These are phyloP conservation scores for Aphaenogaster rudis DNA, from an alignment of 1,140 invertebrate genomes.

Conservation along the genomic window DNA sequence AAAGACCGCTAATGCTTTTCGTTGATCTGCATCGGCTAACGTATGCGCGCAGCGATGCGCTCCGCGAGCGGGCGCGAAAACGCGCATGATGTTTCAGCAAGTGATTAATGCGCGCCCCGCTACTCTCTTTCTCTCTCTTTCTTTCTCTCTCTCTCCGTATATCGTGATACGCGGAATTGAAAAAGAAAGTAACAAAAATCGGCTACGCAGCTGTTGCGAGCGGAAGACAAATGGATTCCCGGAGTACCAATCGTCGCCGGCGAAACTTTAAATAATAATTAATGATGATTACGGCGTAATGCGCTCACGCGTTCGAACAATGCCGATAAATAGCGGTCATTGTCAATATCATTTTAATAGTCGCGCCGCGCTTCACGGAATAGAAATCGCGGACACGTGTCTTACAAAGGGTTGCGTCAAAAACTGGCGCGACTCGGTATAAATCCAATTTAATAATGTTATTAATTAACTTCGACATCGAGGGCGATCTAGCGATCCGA, in stretches of 20 bases:
- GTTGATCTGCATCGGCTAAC: constrained; percentile 20
- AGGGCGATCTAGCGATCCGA: not conserved
- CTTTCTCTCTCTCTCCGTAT: not conserved
- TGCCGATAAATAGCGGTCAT: constrained; percentile 57
- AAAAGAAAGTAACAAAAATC: constrained; percentile 53
- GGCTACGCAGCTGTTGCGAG: constrained; percentile 50
- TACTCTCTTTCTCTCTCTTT: not conserved
- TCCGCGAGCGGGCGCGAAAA: constrained; percentile 47
- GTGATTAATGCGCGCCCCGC: constrained; percentile 54
- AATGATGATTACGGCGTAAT: constrained; percentile 58
- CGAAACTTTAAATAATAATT: constrained; percentile 65
- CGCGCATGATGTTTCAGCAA: constrained; percentile 41
- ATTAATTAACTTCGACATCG: not conserved
- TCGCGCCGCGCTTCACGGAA: constrained; percentile 26
- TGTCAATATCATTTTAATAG: constrained; percentile 59
- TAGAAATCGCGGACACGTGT: constrained; percentile 23
- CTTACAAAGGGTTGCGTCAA: not conserved
- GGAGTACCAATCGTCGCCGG: constrained; percentile 64
- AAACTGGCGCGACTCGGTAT: not conserved
- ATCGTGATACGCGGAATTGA: constrained; percentile 54
- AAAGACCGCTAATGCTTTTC: constrained; percentile 28
- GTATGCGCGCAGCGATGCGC: constrained; percentile 19
- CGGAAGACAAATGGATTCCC: constrained; percentile 51
- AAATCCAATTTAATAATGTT: constrained; percentile 20
- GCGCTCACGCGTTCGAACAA: constrained; percentile 41